Evolutionary conservation across 2,888 invertebrate genomes (phyloP).

Genomic region (Volucella bombylans): DNA sequence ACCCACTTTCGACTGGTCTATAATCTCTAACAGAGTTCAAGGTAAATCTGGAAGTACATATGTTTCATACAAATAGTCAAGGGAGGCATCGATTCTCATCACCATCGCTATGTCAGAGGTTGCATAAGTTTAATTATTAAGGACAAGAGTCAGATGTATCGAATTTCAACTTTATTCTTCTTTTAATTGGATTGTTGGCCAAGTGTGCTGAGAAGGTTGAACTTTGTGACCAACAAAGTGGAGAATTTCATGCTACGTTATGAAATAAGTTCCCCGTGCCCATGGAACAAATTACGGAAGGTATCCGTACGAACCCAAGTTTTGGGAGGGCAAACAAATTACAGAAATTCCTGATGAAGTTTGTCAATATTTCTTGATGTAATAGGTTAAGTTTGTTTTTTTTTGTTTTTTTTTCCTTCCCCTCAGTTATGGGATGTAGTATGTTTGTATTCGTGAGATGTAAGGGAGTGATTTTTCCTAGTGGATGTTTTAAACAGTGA

Average conservation of each 20-base stretch:
- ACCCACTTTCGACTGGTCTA: slow-evolving; percentile 1
- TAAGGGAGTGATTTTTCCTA: no score
- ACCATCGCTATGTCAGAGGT: slow-evolving; percentile 17
- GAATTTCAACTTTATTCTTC: slow-evolving; percentile 60
- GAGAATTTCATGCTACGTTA: slow-evolving; percentile 7
- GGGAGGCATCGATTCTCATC: no score
- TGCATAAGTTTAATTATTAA: slow-evolving; percentile 55
- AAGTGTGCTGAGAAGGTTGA: slow-evolving; percentile 9
- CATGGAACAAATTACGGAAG: not conserved
- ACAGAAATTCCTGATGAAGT: slow-evolving; percentile 26
- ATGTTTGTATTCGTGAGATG: no score
- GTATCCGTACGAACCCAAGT: not conserved
- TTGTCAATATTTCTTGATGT: slow-evolving; percentile 31
- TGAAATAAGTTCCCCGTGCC: slow-evolving; percentile 12
- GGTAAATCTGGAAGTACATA: slow-evolving; percentile 1
- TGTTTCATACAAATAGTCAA: no score
- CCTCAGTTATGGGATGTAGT: no score
- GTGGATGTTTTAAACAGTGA: no score
- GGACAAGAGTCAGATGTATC: slow-evolving; percentile 45
- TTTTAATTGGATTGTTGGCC: slow-evolving; percentile 63
- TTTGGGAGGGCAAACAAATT: slow-evolving; percentile 1
- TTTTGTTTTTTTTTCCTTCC: no score
- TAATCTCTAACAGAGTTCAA: not conserved
- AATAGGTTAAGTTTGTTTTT: slow-evolving; percentile 24
- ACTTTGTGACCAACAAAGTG: not conserved